Evolutionary conservation across 1,140 invertebrate species (phyloP), one percentile per base, ranked within the genome.

Genomic region (Drosophila punjabiensis): DNA sequence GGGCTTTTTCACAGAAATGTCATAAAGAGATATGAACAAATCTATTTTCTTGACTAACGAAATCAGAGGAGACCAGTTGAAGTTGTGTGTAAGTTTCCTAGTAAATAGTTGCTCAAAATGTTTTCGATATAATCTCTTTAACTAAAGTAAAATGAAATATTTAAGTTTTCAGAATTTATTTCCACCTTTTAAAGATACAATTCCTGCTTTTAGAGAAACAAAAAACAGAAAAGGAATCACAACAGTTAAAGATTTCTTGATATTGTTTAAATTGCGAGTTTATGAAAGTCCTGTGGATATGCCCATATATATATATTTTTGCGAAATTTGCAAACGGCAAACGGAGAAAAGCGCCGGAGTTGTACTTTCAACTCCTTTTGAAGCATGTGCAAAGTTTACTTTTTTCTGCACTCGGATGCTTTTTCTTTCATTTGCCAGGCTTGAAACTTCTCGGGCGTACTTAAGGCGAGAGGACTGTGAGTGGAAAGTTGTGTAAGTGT

Each of bases 401-500:
- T 37, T 69, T 65, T 56, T 60, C 71, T 55, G 60, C 74, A 76
- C 73, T 76, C 64, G 28, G 55, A 67, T 73, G 61, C 45, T 69
- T 56, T 56, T 64, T 50, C 18, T 50, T 58, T 58, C n/a, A 37
- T 76, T 73, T 37, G 43, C n/a, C 35, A 13, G 50, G 65, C 76
- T 79, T 78, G 66, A 79, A 79, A 79, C 65, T 79, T 79, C 66
- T 79, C 43, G 45, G 45, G 59, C 37, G 59, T 71, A 64, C 76
- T 79, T 79, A 71, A 79, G 76, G 65, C 50, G 35, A 64, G 65
- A 78, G 76, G 66, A 69, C 76, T 78, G 58, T 59, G 67, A 79
- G 76, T 79, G 76, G 78, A 79, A 79, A 79, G 76, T 79, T 79
- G 76, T 79, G 76, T 79, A 79, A 79, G 76, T 79, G 76, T 79